Percentiles rank a stretch among this genome's conserved stretches.
Conservation (phyloP, 1,140 invertebrate species). For the Drosophila prosaltans region DNA sequence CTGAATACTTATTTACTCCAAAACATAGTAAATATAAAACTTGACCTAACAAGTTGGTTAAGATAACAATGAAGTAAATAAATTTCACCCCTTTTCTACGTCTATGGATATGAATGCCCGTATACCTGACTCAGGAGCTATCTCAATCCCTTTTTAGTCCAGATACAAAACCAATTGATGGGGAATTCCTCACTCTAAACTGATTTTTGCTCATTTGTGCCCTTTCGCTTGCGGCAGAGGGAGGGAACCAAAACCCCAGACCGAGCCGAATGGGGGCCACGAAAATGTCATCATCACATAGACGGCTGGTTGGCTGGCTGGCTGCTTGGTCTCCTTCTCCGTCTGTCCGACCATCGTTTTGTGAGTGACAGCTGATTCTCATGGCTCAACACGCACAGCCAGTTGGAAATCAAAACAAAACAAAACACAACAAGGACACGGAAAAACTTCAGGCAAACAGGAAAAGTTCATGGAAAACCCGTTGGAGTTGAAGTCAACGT, state of each 20-base stretch:
- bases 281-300: conserved; percentile 16
- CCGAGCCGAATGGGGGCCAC: not conserved
- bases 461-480: conserved; percentile 12
- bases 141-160: not conserved
- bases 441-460: conserved; percentile 12
- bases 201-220: conserved; percentile 12
- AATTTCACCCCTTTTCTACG: not conserved
- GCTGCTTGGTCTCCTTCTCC: not conserved
- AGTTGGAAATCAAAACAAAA: conserved; percentile 10
- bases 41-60: too few species aligned
- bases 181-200: conserved; percentile 16
- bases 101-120: not conserved
- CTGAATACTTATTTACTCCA: too few species aligned
- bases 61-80: not conserved
- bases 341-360: not conserved
- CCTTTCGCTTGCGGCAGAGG: conserved; percentile 13
- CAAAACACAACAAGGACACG: conserved; percentile 11
- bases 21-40: too few species aligned
- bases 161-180: conserved; percentile 9
- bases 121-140: not conserved
- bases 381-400: conserved; percentile 12
- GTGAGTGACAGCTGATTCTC: conserved; percentile 11
- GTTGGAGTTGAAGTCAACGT: conserved; percentile 9
- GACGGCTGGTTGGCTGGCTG: not conserved
- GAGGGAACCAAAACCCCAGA: too few species aligned